Percentiles rank a stretch among this genome's conserved stretches.
Conservation (phyloP, 2,888 invertebrate species). For the Bombyx huttoni region DNA sequence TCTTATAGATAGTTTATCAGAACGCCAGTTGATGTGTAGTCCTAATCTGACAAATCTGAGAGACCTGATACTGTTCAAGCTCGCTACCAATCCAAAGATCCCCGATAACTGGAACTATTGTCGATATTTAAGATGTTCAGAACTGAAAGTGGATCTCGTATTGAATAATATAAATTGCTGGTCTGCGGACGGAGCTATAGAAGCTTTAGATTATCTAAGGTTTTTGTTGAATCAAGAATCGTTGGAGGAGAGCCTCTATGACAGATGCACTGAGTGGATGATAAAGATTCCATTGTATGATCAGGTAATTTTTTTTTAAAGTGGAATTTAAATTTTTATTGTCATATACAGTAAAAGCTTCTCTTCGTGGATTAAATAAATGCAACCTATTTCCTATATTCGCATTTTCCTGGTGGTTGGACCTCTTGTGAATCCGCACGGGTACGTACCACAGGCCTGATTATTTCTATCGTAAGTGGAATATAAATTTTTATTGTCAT, state of each 20-base stretch:
- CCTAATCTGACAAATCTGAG: conserved; percentile 68
- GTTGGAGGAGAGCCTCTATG: conserved; percentile 49
- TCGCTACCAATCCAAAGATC: conserved; percentile 66
- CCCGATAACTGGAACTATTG: conserved; percentile 64
- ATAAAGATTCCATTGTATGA: conserved; percentile 76
- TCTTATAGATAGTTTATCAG: conserved; percentile 73
- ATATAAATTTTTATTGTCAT: too few species aligned
- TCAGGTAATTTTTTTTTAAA: conserved; percentile 42
- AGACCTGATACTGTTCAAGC: conserved; percentile 73
- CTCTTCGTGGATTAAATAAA: too few species aligned
- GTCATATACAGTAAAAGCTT: too few species aligned
- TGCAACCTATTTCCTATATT: too few species aligned
- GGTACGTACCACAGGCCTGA: too few species aligned
- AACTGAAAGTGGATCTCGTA: conserved; percentile 63
- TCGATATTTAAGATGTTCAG: conserved; percentile 60
- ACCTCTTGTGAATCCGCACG: too few species aligned
- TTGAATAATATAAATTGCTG: conserved; percentile 68
- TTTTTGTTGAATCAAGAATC: conserved; percentile 43
- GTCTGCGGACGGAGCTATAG: conserved; percentile 70
- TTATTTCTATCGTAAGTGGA: too few species aligned
- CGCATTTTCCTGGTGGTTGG: too few species aligned
- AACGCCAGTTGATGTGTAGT: conserved; percentile 62
- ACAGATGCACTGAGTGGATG: conserved; percentile 70
- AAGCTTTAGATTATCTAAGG: conserved; percentile 63
- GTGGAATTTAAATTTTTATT: background rate